These are phyloP conservation scores for Garra rufa DNA, from an alignment of 2,113 vertebrate species.

Conservation along the genomic window DNA sequence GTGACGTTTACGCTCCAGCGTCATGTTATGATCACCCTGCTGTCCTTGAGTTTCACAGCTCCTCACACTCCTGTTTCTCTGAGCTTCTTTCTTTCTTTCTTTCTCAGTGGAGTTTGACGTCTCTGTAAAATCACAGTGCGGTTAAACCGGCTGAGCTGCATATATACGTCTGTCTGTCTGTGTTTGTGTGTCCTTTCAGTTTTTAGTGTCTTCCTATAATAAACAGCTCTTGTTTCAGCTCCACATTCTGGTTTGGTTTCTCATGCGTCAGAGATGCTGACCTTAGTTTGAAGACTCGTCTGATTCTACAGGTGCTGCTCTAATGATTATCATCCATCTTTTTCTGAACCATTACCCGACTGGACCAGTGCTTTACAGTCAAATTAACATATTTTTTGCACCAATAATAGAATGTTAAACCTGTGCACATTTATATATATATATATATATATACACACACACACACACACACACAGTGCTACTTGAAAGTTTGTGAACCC, in stretches of 20 bases:
- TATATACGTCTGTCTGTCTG: not conserved
- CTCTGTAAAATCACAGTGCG: not conserved
- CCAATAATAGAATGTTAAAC: too few relatives aligned
- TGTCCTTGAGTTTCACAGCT: not conserved
- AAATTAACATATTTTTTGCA: too few relatives aligned
- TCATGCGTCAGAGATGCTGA: too few relatives aligned
- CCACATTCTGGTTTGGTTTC: not conserved
- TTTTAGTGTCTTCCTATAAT: not conserved
- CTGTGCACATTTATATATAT: too few relatives aligned
- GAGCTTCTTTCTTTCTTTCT: not conserved
- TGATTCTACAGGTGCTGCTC: too few relatives aligned
- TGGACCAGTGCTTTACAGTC: too few relatives aligned
- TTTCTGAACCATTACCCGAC: too few relatives aligned
- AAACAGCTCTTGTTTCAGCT: slow-evolving; percentile 1
- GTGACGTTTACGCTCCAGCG: not conserved
- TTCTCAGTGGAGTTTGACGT: not conserved
- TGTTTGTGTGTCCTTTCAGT: not conserved
- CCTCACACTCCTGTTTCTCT: not conserved
- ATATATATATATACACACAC: too few relatives aligned
- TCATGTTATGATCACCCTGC: not conserved
- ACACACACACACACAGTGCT: too few relatives aligned
- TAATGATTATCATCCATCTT: too few relatives aligned
- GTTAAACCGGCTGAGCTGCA: not conserved
- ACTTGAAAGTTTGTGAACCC: too few relatives aligned
- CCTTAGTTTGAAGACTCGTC: too few relatives aligned